phyloP scores from a whole-genome alignment of 2,113 vertebrate genomes.

The Triplophysa rosa region DNA sequence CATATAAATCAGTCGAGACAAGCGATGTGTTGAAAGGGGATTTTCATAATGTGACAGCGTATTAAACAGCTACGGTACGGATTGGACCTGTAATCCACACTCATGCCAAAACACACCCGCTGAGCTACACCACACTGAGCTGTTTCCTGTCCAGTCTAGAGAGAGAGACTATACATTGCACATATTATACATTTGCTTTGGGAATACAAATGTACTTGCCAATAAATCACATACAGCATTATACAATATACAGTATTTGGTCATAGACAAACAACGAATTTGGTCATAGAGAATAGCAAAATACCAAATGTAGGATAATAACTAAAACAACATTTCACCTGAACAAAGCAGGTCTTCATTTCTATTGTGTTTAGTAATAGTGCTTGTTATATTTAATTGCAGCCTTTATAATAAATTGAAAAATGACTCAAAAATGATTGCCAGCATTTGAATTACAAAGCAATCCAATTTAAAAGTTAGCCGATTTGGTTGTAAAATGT shows the following conservation, averaged over 20 bases:
- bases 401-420: not conserved
- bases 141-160: not conserved
- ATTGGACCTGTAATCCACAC: slow-evolving; percentile 46
- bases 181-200: too few species aligned
- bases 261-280: not conserved
- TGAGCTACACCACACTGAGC: slow-evolving; percentile 29
- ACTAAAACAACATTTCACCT: slow-evolving; percentile 6
- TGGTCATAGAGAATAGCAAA: not conserved
- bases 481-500: not conserved
- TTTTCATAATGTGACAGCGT: slow-evolving; percentile 45
- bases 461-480: not conserved
- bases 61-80: slow-evolving; percentile 37
- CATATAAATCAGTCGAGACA: not conserved
- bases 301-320: slow-evolving; percentile 13
- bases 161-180: not conserved
- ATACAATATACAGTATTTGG: too few species aligned
- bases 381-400: slow-evolving; percentile 20
- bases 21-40: slow-evolving; percentile 32
- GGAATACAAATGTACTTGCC: too few species aligned
- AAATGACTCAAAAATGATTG: not conserved
- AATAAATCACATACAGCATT: too few species aligned
- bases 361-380: slow-evolving; percentile 24
- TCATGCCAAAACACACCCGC: slow-evolving; percentile 35
- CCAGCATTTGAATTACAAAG: not conserved
- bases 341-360: not conserved